Evolutionary conservation across 35 echinoderm and acorn worm species (phyloP).

Genomic region (Holothuria glaberrima): DNA sequence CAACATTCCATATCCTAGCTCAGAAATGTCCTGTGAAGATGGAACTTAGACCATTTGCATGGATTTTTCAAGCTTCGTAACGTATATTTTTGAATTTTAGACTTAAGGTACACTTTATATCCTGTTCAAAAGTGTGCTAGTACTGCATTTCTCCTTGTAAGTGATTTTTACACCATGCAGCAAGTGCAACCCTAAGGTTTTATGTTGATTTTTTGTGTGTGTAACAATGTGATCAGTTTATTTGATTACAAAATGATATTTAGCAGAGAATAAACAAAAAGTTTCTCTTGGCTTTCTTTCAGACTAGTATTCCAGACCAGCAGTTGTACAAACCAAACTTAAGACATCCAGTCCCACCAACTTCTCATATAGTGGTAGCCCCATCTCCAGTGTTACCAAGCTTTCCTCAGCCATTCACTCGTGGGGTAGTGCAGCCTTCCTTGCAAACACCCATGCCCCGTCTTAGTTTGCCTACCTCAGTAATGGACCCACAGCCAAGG

Average conservation of each 20-base stretch:
- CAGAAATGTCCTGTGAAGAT: too few species aligned
- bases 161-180: too few species aligned
- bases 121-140: too few species aligned
- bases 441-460: slow-evolving; percentile 28
- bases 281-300: background rate
- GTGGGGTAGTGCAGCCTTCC: slow-evolving; percentile 7
- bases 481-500: slow-evolving; percentile 44
- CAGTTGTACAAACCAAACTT: slow-evolving; percentile 30
- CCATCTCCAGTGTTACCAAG: slow-evolving; percentile 22
- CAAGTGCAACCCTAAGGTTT: too few species aligned
- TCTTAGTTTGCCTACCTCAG: slow-evolving; percentile 49
- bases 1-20: too few species aligned
- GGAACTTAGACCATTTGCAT: too few species aligned
- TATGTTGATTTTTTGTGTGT: too few species aligned
- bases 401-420: background rate
- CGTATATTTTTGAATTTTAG: too few species aligned
- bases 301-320: slow-evolving; percentile 50
- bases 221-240: background rate
- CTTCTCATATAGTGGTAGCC: slow-evolving; percentile 38
- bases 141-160: too few species aligned
- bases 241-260: background rate
- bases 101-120: too few species aligned
- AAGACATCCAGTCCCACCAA: background rate
- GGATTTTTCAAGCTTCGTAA: too few species aligned
- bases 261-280: background rate